Evolutionary conservation across 37 sponge, comb jelly and placozoan species (phyloP), one percentile per base, ranked within the genome.

Genomic region (Halichondria panicea): DNA sequence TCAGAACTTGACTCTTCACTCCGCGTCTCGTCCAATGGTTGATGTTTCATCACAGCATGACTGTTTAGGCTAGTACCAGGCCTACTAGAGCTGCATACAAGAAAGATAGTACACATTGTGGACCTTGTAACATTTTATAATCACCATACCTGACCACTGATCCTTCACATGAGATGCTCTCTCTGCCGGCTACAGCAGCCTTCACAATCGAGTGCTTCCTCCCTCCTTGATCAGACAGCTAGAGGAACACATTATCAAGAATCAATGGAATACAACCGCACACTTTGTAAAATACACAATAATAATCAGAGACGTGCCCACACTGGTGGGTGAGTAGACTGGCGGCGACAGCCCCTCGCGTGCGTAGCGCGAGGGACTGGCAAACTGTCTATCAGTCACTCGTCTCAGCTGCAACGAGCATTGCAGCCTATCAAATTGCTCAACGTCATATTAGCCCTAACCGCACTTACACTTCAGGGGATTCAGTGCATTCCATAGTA

Each of bases 31-130:
- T 54, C 57, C 43, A 13, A 13, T 54, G 45, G 19, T 2, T n/a
- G 46, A 2, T 21, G 28, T 9, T 46, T 34, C 0, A 52, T 65
- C 43, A 22, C 43, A 43, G 65, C 52, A 62, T 62, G 28, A 21
- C 70, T 70, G 54, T 71, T 63, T 54, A 31, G 70, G 41, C 76
- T 75, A 32, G 84, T 84, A 19, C 77, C 77, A 61, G 77, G 68
- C n/a, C 77, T 28, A 60, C 84, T 83, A 0, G 70, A 18, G 40
- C 79, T 67, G 55, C 3, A 31, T 37, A 8, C 28, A 8, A 59
- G 22, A 8, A 25, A 25, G 12, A n/a, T 59, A 7, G 31, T 21
- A 34, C 35, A 21, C 13, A 4, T 8, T 64, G 65, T 35, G 32
- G n/a, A 28, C 66, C 36, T 4, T 4, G 32, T 27, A 60, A n/a